A percentile compares a stretch with the other conserved stretches of the same genome.
phyloP scores from a whole-genome alignment of 2,113 vertebrate genomes.

The Vombatus ursinus region DNA sequence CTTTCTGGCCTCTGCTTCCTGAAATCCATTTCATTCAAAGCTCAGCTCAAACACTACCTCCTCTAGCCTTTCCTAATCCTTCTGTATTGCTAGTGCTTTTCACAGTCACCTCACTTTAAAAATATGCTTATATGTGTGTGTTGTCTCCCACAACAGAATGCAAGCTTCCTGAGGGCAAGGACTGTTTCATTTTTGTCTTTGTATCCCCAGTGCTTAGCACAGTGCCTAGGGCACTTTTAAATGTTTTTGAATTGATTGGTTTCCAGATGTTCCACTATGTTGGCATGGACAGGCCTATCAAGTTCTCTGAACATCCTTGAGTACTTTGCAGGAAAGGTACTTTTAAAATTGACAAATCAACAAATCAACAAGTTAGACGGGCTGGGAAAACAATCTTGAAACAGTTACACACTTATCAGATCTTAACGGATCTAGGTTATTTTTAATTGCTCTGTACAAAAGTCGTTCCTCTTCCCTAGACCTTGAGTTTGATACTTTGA shows the following conservation, averaged over 20 bases:
- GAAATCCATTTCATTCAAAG: not conserved
- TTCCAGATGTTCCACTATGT: not conserved
- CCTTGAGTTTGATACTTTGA: constrained; percentile 59
- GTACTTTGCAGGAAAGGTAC: not conserved
- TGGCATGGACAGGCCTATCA: not conserved
- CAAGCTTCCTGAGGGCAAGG: not conserved
- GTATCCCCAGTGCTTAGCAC: not conserved
- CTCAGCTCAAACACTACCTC: not conserved
- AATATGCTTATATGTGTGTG: not conserved
- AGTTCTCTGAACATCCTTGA: not conserved
- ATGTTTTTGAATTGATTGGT: not conserved
- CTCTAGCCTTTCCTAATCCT: not conserved
- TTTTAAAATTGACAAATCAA: not conserved
- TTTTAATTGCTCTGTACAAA: constrained; percentile 40
- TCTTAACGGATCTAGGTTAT: not conserved
- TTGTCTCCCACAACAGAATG: not conserved
- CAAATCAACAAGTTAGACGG: not conserved
- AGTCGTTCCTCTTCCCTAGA: constrained; percentile 7
- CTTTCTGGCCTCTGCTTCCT: not conserved
- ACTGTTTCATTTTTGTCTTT: not conserved
- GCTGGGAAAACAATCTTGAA: not conserved
- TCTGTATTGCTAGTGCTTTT: too few relatives aligned
- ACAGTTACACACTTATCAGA: not conserved
- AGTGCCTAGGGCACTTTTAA: not conserved
- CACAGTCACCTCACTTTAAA: not conserved